Conservation (phyloP, 2,888 invertebrate genomes). For the Diaperis boleti region DNA sequence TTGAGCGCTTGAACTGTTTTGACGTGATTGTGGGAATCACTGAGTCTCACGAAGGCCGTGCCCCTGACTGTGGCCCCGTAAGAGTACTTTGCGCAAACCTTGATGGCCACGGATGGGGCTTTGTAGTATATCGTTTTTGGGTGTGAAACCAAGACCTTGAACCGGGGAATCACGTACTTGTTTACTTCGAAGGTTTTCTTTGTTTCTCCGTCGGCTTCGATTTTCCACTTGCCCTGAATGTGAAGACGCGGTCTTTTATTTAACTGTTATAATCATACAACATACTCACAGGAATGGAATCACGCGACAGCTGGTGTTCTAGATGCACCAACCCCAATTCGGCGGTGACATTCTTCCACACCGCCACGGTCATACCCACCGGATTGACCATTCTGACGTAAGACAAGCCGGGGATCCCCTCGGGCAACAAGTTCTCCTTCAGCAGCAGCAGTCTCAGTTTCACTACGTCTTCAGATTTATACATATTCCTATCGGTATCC, state of each 20-base stretch:
- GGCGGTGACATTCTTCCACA: constrained; percentile 74
- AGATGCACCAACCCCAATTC: constrained; percentile 73
- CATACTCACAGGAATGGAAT: constrained; percentile 56
- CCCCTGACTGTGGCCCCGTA: constrained; percentile 74
- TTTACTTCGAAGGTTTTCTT: constrained; percentile 67
- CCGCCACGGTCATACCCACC: constrained; percentile 71
- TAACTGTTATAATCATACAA: too few relatives aligned
- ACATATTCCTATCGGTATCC: constrained; percentile 70
- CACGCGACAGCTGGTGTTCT: constrained; percentile 59
- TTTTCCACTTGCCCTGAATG: constrained; percentile 70
- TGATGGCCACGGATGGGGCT: constrained; percentile 65
- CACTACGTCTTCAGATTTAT: constrained; percentile 71
- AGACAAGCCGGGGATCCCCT: constrained; percentile 60
- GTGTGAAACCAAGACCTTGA: constrained; percentile 69
- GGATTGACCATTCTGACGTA: constrained; percentile 78
- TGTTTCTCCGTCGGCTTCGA: constrained; percentile 65
- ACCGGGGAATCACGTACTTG: constrained; percentile 72
- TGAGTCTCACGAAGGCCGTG: constrained; percentile 64
- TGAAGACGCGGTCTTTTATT: too few relatives aligned
- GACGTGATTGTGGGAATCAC: constrained; percentile 52
- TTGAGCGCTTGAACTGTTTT: constrained; percentile 52
- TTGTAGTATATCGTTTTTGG: constrained; percentile 68
- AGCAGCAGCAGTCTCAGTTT: constrained; percentile 68
- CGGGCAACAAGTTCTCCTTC: constrained; percentile 68
- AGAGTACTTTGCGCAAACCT: constrained; percentile 72